Base-by-base conservation (phyloP, 2,888 invertebrate genomes). In the Odontothrips loti region DNA sequence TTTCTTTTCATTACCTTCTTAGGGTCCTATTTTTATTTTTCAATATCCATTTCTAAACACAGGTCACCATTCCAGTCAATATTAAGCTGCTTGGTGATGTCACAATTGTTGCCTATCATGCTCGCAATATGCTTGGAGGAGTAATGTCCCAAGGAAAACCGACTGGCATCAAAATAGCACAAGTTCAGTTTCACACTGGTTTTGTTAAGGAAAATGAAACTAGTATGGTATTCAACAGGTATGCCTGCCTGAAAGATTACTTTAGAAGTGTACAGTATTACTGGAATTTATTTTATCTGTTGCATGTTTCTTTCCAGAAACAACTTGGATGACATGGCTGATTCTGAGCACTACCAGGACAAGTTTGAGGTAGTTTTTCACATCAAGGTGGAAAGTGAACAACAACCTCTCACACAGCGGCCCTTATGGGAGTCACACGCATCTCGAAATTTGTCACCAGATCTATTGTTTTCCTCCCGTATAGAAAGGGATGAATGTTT, bases 171-270 rank as follows among this genome's bases (percentile, higher is more conserved):
- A 95, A 95, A 86, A 94, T 98, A 85, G 93, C 96, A 80, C 94
- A 96, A 85, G 88, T 97, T 78, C 95, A 96, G 88, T 93, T 98
- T 85, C 95, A 98, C 87, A 95, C 97, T 11, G 97, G 97, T 80
- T 96, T 94, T 87, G 91, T 97, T 82, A 89, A 91, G 0, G 90
- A 92, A 84, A 92, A 92, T 83, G 94, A 94, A 85, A 94, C 93
- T 79, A 90, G 91, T n/a, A 87, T 96, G 81, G 92, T 91, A 82
- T 95, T 94, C 85, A 91, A 90, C 81, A 92, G 91, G 91, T 91
- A 87, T 86, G 86, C 80, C 80, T 68, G 80, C 29, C 8, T 58
- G 10, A 15, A 17, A 58, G 8, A 79, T 79, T 80, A 1, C 12
- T 4, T n/a, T 20, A 2, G 43, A 75, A 23, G 0, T 29, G 47